Base-by-base conservation (phyloP, 2,888 invertebrate species). In the Dysmachus trigonus region DNA sequence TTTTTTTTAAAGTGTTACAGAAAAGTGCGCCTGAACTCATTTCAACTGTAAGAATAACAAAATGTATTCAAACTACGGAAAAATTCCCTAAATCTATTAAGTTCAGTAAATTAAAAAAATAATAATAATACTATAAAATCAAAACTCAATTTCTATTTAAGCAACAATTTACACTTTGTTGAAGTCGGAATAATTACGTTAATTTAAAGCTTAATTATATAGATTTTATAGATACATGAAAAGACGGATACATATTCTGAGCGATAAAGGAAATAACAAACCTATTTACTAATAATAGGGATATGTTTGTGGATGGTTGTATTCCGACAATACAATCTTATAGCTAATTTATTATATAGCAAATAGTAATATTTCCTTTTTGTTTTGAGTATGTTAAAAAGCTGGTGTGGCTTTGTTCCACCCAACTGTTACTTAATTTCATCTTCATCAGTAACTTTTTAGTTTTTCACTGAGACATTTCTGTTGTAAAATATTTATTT, bases 401-500 rank as follows among this genome's bases (percentile, higher is more conserved):
- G 2, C 27, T 18, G 53, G 22, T 62, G 62, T 62, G 62, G 62
- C n/a, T 27, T 51, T 51, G 15, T 47, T 77, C 22, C 77, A 15
- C 15, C n/a, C 47, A 30, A 77, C 15, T 35, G 47, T 77, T 77
- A 47, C 77, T 47, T 77, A 77, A 77, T 77, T 15, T 76, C 76
- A 38, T 74, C 4, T 74, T 74, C 33, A 74, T 22, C 38, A 22
- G 18, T 41, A 35, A 74, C n/a, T 74, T 41, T 41, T 2, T 41
- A 53, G 38, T 10, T 77, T 77, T 77, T 27, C 13, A 38, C 27
- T 41, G 22, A 30, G 4, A 31, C 30, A 51, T 47, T 77, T 47
- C 47, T 41, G 22, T 41, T 77, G 77, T 41, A 51, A 47, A 62
- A 82, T 82, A 82, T 82, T 82, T 82, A 82, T 82, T 82, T 77